Conservation (phyloP, 2,797 vertebrate species). For the Prunella strophiata region DNA sequence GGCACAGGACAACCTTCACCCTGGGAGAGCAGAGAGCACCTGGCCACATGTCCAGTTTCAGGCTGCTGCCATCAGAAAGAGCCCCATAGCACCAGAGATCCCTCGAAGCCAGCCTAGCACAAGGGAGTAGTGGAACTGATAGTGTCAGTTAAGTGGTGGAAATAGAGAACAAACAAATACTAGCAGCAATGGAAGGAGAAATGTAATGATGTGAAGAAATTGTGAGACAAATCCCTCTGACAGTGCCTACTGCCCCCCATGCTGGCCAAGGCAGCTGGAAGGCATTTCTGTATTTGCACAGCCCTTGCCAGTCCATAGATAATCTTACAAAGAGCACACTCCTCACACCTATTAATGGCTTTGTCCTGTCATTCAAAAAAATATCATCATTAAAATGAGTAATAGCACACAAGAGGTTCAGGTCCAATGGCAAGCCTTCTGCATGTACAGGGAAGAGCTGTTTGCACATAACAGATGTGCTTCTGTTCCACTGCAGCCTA, state of each 20-base stretch:
- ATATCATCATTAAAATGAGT: not conserved
- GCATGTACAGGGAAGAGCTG: not conserved
- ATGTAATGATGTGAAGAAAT: not conserved
- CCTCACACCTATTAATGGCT: not conserved
- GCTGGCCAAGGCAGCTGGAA: not conserved
- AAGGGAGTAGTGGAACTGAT: not conserved
- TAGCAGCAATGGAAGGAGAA: not conserved
- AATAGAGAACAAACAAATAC: not conserved
- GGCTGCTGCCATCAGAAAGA: not conserved
- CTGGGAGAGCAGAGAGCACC: not conserved
- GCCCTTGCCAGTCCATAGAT: not conserved
- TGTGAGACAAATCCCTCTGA: not conserved
- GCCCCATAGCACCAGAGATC: not conserved
- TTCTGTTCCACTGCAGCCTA: not conserved
- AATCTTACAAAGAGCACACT: not conserved
- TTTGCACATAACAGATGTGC: not conserved
- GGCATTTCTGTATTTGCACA: not conserved
- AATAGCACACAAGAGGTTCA: not conserved
- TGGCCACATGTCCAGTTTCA: not conserved
- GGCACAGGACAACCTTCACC: not conserved
- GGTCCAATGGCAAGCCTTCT: not conserved
- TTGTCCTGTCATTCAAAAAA: not conserved
- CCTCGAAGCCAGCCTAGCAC: not conserved
- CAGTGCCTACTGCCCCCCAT: not conserved
- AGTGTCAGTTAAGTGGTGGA: not conserved